Conservation (phyloP, 2,888 invertebrate species). For the Polydesmus complanatus region DNA sequence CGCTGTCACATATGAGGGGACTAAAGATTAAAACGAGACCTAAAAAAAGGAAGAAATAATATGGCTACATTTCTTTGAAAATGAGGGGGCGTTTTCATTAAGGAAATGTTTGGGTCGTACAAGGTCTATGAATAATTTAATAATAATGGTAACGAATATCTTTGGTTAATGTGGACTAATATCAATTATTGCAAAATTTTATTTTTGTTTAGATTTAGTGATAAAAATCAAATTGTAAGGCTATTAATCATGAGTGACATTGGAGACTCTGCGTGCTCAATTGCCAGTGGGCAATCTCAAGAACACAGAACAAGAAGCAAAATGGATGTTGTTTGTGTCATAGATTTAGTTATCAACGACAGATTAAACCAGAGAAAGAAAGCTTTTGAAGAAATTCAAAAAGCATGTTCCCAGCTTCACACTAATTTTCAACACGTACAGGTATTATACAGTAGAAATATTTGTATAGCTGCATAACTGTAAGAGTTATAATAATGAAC, state of each 20-base stretch:
- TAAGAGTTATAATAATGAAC: not conserved
- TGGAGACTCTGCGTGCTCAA: constrained; percentile 14
- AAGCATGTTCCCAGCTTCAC: constrained; percentile 61
- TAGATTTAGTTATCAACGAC: constrained; percentile 60
- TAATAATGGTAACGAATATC: too few relatives aligned
- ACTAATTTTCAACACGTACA: constrained; percentile 71
- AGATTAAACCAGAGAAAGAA: constrained; percentile 59
- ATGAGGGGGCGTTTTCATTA: too few relatives aligned
- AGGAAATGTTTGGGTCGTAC: too few relatives aligned
- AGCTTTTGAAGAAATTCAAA: constrained; percentile 69
- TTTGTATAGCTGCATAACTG: constrained; percentile 2
- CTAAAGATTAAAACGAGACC: too few relatives aligned
- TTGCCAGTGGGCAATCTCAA: constrained; percentile 1
- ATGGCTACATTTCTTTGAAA: too few relatives aligned
- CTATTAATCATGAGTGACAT: constrained; percentile 20
- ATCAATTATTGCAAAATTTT: too few relatives aligned
- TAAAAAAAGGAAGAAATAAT: too few relatives aligned
- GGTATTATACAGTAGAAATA: constrained; percentile 36
- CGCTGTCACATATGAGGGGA: too few relatives aligned
- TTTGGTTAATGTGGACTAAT: too few relatives aligned
- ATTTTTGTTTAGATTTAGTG: too few relatives aligned
- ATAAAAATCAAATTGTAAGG: too few relatives aligned
- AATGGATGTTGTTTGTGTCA: constrained; percentile 80
- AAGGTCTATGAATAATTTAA: too few relatives aligned
- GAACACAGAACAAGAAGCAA: constrained; percentile 35